A percentile compares a stretch with the other conserved stretches of the same genome.
Conservation (phyloP, 1,140 invertebrate species). For the Agraylea sexmaculata region DNA sequence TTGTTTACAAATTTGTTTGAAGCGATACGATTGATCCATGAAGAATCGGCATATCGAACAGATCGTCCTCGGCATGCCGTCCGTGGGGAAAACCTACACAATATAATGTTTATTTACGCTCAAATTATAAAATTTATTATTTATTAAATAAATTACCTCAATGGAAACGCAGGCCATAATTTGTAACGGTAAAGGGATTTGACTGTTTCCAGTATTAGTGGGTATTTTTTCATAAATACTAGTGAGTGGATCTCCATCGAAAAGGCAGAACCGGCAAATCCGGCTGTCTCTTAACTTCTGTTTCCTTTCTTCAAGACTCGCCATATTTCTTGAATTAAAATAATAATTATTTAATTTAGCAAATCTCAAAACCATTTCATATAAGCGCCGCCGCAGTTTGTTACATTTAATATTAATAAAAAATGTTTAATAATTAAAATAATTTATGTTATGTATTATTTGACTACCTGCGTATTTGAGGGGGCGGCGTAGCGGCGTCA, state of each 20-base stretch:
- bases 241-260: conserved; percentile 43
- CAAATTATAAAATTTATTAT: not conserved
- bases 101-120: conserved; percentile 11
- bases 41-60: conserved; percentile 54
- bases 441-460: no score
- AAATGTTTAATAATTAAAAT: no score
- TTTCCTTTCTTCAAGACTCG: conserved; percentile 48
- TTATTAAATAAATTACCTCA: conserved; percentile 47
- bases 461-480: no score
- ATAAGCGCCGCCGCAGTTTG: no score
- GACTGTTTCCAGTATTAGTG: conserved; percentile 39
- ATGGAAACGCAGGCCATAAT: conserved; percentile 63
- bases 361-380: no score
- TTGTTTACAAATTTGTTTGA: conserved; percentile 59
- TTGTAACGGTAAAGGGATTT: conserved; percentile 53
- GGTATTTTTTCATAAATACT: conserved; percentile 50
- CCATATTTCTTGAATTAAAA: no score
- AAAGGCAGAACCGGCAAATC: conserved; percentile 62
- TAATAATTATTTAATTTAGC: no score
- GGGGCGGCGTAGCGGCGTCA: no score
- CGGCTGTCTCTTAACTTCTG: conserved; percentile 44
- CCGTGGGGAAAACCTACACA: conserved; percentile 53
- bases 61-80: conserved; percentile 60
- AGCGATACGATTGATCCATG: conserved; percentile 55
- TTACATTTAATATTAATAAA: no score